Evolutionary conservation across 2,888 invertebrate genomes (phyloP).

Genomic region (Microctonus hyperodae): DNA sequence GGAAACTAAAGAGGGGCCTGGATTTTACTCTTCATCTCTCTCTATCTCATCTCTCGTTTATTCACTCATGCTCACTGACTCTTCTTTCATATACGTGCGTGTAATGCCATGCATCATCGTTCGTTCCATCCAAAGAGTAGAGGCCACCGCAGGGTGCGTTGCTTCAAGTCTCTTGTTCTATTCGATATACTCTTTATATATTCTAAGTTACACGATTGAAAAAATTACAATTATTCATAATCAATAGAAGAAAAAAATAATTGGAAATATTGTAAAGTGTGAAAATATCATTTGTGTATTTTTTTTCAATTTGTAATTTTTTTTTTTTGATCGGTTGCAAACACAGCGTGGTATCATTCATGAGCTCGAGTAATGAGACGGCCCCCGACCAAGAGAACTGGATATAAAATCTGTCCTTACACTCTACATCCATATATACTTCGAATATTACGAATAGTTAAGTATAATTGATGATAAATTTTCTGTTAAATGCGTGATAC

Average conservation of each 20-base stretch:
- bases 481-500: conserved; percentile 11
- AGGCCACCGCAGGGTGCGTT: conserved; percentile 62
- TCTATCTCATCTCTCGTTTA: conserved; percentile 3
- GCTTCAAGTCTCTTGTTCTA: conserved; percentile 56
- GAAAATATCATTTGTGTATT: background rate
- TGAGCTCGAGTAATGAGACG: conserved; percentile 61
- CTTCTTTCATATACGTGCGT: conserved; percentile 51
- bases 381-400: conserved; percentile 62
- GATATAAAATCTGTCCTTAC: conserved; percentile 51
- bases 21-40: conserved; percentile 30
- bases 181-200: background rate
- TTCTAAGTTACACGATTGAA: conserved; percentile 34
- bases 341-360: conserved; percentile 60
- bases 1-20: conserved; percentile 37
- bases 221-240: conserved; percentile 19
- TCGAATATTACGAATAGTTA: too few relatives aligned
- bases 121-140: conserved; percentile 58
- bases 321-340: conserved; percentile 46
- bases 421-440: conserved; percentile 41
- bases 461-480: conserved; percentile 41
- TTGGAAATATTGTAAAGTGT: background rate
- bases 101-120: conserved; percentile 63
- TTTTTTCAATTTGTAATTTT: background rate
- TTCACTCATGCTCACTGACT: background rate
- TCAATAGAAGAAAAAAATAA: background rate